phyloP scores from a whole-genome alignment of 1,140 invertebrate genomes.

The Amphibalanus amphitrite region DNA sequence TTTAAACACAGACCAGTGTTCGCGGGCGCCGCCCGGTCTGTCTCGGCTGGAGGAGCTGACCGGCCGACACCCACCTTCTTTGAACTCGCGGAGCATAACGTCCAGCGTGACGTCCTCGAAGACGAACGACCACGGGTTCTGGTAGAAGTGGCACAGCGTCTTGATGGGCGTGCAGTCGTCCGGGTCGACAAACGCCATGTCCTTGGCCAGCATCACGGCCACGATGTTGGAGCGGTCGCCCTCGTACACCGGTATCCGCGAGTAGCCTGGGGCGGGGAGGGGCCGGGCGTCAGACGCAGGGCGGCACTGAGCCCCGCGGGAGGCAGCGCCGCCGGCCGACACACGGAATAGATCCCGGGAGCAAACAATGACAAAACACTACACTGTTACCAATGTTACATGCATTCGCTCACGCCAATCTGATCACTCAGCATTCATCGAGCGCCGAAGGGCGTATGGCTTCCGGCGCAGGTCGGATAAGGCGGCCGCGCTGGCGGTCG shows the following conservation, averaged over 20 bases:
- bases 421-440: too few relatives aligned
- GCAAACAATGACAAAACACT: background rate
- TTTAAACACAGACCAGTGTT: too few relatives aligned
- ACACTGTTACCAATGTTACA: background rate
- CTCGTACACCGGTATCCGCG: conserved; percentile 87
- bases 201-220: conserved; percentile 91
- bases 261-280: conserved; percentile 49
- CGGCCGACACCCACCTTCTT: conserved; percentile 67
- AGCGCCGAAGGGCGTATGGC: too few relatives aligned
- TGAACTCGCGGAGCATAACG: conserved; percentile 91
- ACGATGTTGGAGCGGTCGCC: conserved; percentile 64
- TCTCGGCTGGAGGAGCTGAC: too few relatives aligned
- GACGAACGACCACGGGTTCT: conserved; percentile 86
- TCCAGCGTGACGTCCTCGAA: conserved; percentile 90
- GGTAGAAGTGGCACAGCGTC: conserved; percentile 89
- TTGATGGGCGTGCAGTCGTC: conserved; percentile 87
- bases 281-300: conserved; percentile 1
- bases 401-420: background rate
- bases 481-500: too few relatives aligned
- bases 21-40: too few relatives aligned
- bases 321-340: background rate
- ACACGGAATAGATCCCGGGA: background rate
- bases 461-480: too few relatives aligned
- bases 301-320: background rate
- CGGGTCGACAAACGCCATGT: conserved; percentile 91